These are phyloP conservation scores for Resseliella maxima DNA, from an alignment of 2,888 invertebrate genomes.

Conservation along the genomic window DNA sequence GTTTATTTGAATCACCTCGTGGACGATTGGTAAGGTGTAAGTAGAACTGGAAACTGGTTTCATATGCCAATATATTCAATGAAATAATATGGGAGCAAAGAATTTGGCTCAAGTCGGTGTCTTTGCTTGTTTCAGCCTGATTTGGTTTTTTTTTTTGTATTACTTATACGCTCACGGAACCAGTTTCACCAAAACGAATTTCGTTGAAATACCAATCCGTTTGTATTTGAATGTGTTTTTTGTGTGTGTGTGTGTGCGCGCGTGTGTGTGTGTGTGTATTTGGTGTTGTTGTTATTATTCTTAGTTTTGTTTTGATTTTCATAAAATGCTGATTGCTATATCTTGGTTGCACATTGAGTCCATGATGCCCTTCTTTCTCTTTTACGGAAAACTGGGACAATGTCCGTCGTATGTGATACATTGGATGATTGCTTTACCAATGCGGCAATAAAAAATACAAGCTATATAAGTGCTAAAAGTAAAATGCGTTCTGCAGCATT, in stretches of 20 bases:
- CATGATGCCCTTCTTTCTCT: slow-evolving; percentile 44
- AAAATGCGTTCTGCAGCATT: neutral
- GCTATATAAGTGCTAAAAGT: neutral
- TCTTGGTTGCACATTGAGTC: neutral
- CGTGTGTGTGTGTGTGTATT: neutral
- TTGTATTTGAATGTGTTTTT: neutral
- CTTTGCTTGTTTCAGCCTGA: neutral
- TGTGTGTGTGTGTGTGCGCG: too few species aligned
- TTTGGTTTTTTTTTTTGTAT: neutral
- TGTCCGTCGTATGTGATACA: slow-evolving; percentile 24
- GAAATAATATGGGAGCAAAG: neutral
- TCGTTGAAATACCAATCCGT: neutral
- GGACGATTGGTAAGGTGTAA: neutral
- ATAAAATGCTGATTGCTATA: neutral
- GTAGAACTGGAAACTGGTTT: slow-evolving; percentile 18
- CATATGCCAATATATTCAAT: neutral
- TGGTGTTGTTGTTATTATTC: neutral
- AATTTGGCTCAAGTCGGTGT: neutral
- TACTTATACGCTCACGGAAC: slow-evolving; percentile 18
- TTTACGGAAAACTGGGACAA: neutral
- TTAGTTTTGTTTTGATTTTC: neutral
- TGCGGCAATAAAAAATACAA: slow-evolving; percentile 20
- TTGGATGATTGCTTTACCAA: neutral
- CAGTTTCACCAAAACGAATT: slow-evolving; percentile 26
- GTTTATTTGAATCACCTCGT: neutral